Evolutionary conservation across 2,888 invertebrate species (phyloP), one percentile per base, ranked within the genome.

Genomic region (Boloria selene): DNA sequence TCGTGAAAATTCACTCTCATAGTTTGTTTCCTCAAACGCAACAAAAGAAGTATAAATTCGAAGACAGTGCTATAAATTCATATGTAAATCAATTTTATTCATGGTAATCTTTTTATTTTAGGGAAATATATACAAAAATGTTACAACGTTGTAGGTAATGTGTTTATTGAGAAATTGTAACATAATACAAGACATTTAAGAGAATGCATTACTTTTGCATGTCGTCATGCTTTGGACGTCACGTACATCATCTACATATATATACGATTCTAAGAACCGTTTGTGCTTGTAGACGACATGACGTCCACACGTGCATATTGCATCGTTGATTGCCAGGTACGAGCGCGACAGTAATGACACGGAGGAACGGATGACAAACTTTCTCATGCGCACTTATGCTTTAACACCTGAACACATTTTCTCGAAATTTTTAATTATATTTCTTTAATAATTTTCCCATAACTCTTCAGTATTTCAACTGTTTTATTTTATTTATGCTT

Each of bases 141-240:
- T 45, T 13, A 52, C 16, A 51, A 49, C 44, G 45, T 52, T 65
- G 44, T 50, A 16, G 10, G 47, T 47, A 26, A 54, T 52, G 42
- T 56, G 42, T 65, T 72, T 71, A 71, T 68, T 51, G 55, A 63
- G 72, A 72, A 72, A 60, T 70, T 64, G 84, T 86, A 86, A 87
- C 83, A 75, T 74, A 79, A 87, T 77, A 84, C 82, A 77, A 74
- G 79, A 75, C 78, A 79, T 80, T 84, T 80, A 82, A 80, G 79
- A 80, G 83, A 85, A 85, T 79, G 79, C 80, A 78, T 85, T 80
- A 77, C 80, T 82, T 83, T 87, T 79, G 77, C 84, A 84, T 86
- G 82, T 79, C 81, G 82, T 81, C 84, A 86, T 85, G 84, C 77
- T 74, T 75, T 78, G 79, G 78, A 78, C 80, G 79, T 53, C 60